A percentile compares a stretch with the other conserved stretches of the same genome.
Conservation (phyloP, 1,140 invertebrate species). For the Odontomachus brunneus region DNA sequence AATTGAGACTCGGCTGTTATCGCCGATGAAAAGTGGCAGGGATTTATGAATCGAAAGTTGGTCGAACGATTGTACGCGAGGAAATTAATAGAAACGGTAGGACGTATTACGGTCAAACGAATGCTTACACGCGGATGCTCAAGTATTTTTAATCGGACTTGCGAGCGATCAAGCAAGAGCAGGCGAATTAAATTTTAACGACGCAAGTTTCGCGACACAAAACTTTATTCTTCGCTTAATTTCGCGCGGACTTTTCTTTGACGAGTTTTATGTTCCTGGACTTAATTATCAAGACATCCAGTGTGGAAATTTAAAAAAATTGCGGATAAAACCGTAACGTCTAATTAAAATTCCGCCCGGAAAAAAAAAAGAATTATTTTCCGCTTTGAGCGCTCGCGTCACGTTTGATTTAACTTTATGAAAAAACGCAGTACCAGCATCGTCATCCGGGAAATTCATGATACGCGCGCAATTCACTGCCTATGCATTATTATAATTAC, state of each 20-base stretch:
- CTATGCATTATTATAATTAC: constrained; percentile 37
- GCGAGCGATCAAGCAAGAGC: too few species aligned
- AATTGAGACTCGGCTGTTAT: background rate
- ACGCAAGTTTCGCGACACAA: too few species aligned
- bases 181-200: too few species aligned
- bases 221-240: too few species aligned
- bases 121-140: too few species aligned
- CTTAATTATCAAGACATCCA: background rate
- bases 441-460: constrained; percentile 2
- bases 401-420: constrained; percentile 20
- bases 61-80: too few species aligned
- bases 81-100: background rate
- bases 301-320: constrained; percentile 4
- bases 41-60: background rate
- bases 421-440: background rate
- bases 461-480: constrained; percentile 29
- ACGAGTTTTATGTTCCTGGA: background rate
- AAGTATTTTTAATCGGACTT: too few species aligned
- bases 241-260: background rate
- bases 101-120: too few species aligned
- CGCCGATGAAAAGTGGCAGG: background rate
- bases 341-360: too few species aligned
- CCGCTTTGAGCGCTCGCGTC: background rate
- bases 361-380: background rate
- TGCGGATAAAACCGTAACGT: background rate